Evolutionary conservation across 2,797 vertebrate genomes (phyloP), one percentile per base, ranked within the genome.

Genomic region (Cirrhinus mrigala): DNA sequence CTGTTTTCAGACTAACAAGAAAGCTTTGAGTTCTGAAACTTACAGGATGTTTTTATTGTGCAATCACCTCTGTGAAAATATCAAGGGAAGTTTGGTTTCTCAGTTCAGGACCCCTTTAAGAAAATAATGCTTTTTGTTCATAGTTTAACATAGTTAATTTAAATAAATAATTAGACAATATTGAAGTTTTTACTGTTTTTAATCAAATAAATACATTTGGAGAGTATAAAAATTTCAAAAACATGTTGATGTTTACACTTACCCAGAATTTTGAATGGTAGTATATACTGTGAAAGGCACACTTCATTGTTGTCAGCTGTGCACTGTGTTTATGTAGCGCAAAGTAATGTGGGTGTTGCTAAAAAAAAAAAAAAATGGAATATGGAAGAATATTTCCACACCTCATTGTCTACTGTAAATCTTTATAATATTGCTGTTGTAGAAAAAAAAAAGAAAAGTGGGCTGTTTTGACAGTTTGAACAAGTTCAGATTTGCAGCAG

Each of bases 401-500:
- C 52, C 27, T 75, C 29, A 33, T 33, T 66, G 64, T 66, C 29
- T 16, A 16, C 27, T 29, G 14, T 64, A 27, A 3, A 29, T 66
- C 62, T 64, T 18, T 18, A 18, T 33, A 33, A 33, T 1, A 24
- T 33, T 66, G 62, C 15, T 29, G 16, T 66, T 33, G 62, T 66
- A 66, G 14, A 14, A 8, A 16, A 29, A 64, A 64, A 3, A 29
- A 2, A 29, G 16, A 20, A 6, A 64, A n/a, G 24, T 46, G 18
- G 82, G 5, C 37, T 37, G 18, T 37, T 18, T 50, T 78, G 52
- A 46, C 37, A 7, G 12, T 54, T 84, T 69, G 64, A 60, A 24
- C n/a, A 3, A 84, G 83, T 70, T 79, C 73, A 56, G 64, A 70
- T 77, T 68, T 64, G 58, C 46, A 16, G 20, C 16, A 6, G 4